Evolutionary conservation across 2,797 vertebrate genomes (phyloP).

Genomic region (Acanthurus leucopareius): DNA sequence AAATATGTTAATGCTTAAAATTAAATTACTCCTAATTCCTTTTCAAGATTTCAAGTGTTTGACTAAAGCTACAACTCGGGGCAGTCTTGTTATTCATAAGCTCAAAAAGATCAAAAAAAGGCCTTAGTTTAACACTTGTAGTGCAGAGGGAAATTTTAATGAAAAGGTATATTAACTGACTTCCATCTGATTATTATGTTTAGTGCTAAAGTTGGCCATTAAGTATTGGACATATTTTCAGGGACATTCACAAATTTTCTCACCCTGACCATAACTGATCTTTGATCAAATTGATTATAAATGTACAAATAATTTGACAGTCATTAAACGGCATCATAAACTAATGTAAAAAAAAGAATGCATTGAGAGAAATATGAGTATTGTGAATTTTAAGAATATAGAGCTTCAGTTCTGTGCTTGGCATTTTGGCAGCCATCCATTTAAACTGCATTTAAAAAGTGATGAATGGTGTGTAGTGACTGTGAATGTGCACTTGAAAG

Average conservation of each 20-base stretch:
- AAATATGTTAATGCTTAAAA: not conserved
- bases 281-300: no score
- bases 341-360: not conserved
- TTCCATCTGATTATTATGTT: not conserved
- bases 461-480: slow-evolving; percentile 4
- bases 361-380: not conserved
- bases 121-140: not conserved
- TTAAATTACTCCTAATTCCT: not conserved
- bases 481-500: slow-evolving; percentile 31
- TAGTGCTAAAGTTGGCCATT: not conserved
- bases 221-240: not conserved
- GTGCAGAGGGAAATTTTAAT: not conserved
- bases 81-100: not conserved
- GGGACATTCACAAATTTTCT: not conserved
- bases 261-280: no score
- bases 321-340: not conserved
- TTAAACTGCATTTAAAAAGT: slow-evolving; percentile 19
- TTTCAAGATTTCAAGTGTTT: not conserved
- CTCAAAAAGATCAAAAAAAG: not conserved
- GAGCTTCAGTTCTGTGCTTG: no score
- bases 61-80: not conserved
- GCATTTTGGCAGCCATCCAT: not conserved
- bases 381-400: not conserved
- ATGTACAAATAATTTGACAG: not conserved
- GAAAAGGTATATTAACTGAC: no score